Evolutionary conservation across 2,888 invertebrate genomes (phyloP).

Genomic region (Ectobius pallidus): DNA sequence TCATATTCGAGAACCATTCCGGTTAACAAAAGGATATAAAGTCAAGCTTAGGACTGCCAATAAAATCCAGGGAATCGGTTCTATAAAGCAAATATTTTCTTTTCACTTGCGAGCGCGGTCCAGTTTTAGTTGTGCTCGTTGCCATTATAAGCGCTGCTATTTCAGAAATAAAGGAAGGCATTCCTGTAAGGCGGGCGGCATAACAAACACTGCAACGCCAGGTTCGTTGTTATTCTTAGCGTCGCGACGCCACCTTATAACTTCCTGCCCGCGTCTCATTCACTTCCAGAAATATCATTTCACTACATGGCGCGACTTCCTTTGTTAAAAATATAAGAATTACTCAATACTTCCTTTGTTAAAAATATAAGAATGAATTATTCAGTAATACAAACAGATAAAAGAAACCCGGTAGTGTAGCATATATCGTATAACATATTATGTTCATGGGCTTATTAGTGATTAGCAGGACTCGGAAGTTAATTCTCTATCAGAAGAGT

Average conservation of each 20-base stretch:
- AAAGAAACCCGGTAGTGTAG: no score
- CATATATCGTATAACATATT: no score
- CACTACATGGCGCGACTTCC: no score
- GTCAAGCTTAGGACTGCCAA: background rate
- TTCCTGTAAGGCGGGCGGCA: background rate
- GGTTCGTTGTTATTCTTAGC: background rate
- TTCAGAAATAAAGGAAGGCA: background rate
- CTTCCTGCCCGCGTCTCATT: background rate
- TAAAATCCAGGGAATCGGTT: background rate
- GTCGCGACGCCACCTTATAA: background rate
- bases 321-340: no score
- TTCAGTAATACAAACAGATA: no score
- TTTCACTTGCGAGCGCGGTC: background rate
- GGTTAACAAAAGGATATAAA: background rate
- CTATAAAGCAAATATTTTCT: conserved; percentile 7
- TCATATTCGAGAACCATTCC: no score
- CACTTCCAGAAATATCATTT: background rate
- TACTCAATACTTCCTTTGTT: no score
- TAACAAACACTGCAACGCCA: background rate
- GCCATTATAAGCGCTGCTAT: background rate
- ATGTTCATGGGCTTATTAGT: no score
- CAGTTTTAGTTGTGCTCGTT: background rate
- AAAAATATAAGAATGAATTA: no score
- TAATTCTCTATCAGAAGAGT: no score
- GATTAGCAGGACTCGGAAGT: no score